Percentiles rank a stretch among this genome's conserved stretches.
These are phyloP conservation scores for Chouioia cunea DNA, from an alignment of 2,888 invertebrate genomes.

Conservation along the genomic window DNA sequence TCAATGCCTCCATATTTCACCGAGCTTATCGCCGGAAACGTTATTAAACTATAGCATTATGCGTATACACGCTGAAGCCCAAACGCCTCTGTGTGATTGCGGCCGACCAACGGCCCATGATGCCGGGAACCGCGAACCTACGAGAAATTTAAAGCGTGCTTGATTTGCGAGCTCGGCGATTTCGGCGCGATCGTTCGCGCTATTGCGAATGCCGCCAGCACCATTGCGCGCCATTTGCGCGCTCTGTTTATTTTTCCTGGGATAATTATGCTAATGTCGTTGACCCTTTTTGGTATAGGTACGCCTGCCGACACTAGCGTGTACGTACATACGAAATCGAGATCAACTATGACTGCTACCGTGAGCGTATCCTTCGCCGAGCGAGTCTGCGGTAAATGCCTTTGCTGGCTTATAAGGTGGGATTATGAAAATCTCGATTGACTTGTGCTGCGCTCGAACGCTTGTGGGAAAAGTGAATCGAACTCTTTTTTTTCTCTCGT, in stretches of 20 bases:
- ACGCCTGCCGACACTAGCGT: no score
- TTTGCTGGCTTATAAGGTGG: conserved; percentile 5
- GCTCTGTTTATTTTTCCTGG: conserved; percentile 8
- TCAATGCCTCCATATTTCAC: neutral
- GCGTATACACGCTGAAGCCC: neutral
- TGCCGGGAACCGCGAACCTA: neutral
- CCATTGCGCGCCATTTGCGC: neutral
- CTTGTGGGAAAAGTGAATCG: neutral
- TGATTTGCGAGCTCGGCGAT: neutral
- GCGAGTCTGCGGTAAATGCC: neutral
- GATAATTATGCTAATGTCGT: conserved; percentile 39
- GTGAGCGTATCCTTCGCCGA: conserved; percentile 9
- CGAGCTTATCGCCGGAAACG: conserved; percentile 26
- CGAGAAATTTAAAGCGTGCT: neutral
- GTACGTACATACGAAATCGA: neutral
- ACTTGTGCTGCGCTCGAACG: no score
- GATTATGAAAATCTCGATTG: neutral
- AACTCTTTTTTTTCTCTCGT: conserved; percentile 4
- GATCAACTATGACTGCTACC: conserved; percentile 1
- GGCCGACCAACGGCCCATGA: neutral
- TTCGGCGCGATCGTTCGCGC: neutral
- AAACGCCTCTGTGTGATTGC: conserved; percentile 6
- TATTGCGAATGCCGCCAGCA: conserved; percentile 1
- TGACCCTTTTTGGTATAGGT: conserved; percentile 21
- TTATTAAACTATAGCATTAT: conserved; percentile 9